Evolutionary conservation across 1,140 invertebrate genomes (phyloP).

Genomic region (Achatina immaculata): DNA sequence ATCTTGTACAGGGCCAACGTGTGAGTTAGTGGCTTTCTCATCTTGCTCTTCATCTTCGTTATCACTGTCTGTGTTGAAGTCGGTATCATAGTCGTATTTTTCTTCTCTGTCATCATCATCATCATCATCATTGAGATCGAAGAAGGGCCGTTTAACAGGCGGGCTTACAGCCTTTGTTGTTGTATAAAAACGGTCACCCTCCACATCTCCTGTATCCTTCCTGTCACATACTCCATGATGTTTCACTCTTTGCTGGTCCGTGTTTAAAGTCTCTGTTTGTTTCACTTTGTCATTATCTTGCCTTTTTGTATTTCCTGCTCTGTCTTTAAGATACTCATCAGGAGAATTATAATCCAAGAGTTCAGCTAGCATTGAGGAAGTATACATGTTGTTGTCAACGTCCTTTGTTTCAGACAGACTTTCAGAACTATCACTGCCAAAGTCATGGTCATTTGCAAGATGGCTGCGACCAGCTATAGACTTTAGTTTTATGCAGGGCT

Average conservation of each 20-base stretch:
- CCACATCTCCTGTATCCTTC: background rate
- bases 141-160: background rate
- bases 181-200: background rate
- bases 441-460: background rate
- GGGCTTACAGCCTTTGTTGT: background rate
- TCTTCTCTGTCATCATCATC: background rate
- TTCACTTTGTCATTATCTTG: background rate
- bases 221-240: background rate
- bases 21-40: background rate
- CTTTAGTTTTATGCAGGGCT: background rate
- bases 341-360: slow-evolving; percentile 19
- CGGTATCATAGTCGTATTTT: background rate
- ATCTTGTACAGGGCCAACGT: too few species aligned
- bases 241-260: background rate
- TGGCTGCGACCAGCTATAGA: background rate
- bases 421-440: slow-evolving; percentile 15
- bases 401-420: slow-evolving; percentile 6
- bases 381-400: background rate
- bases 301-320: background rate
- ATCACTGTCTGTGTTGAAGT: background rate
- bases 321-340: background rate
- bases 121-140: background rate
- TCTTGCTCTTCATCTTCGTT: background rate
- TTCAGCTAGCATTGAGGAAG: slow-evolving; percentile 9
- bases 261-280: background rate